Evolutionary conservation across 2,113 vertebrate species (phyloP), one percentile per base, ranked within the genome.

Genomic region (Phyllostomus discolor): DNA sequence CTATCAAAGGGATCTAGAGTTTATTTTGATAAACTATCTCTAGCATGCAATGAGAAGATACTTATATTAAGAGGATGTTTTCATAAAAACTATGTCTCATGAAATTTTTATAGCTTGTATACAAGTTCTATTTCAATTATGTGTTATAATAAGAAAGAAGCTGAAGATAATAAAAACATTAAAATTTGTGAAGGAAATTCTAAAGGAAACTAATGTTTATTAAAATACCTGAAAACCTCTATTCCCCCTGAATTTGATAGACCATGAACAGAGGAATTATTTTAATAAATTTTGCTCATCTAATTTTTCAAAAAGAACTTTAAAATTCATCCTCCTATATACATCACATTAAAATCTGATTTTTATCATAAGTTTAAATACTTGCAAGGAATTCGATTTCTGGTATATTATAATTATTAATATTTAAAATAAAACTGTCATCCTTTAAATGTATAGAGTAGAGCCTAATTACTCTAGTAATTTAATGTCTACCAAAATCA

Each of bases 91-190:
- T 35, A 66, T 50, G 38, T 46, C 31, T 48, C 41, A 80, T 87
- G 85, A 72, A 33, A 26, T 90, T 78, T 90, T 89, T 66, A 1
- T 3, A 90, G 31, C 48, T 96, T 94, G 43, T 73, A 16, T 85
- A 76, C 17, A 88, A 90, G 78, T 96, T 95, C 16, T 92, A n/a
- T 96, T 88, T 94, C 12, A 72, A 38, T 76, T 94, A 69, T 84
- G 0, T 66, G 15, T 54, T 91, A 90, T 62, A 75, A 20, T 76
- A 95, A 91, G 46, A 84, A 84, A 84, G 72, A 88, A 78, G 3
- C 35, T 72, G 26, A 80, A 79, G 24, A 73, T 50, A 67, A 59
- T 92, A 43, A 94, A 97, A 76, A 69, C 16, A 85, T 28, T 88
- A 70, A 76, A 95, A 62, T 78, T 84, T 76, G 9, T 94, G 41